Base-by-base conservation (phyloP, 2,888 invertebrate species). In the Phengaris alcon region DNA sequence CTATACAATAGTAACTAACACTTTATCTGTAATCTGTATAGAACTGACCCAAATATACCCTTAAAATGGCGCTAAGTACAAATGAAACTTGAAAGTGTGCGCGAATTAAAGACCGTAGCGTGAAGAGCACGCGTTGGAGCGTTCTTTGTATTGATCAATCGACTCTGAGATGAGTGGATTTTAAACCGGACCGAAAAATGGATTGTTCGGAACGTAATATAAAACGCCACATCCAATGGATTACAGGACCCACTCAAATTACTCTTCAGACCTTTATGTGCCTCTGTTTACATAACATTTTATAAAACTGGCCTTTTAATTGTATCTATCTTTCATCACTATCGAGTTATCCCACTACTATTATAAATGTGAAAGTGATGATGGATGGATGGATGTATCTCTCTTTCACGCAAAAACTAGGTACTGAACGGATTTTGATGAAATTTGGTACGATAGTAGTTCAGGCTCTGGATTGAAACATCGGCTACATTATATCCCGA, bases 141-240 rank as follows among this genome's bases (percentile, higher is more conserved):
- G 52, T 52, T 52, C 52, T 52, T 64, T 35, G 35, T 64, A 64
- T 64, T 44, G 64, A 64, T 64, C 35, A 64, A 64, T 64, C 64
- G 64, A 64, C 64, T 44, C 35, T 10, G 64, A 52, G 52, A 64
- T 6, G 64, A 44, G 64, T 13, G 35, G 64, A 64, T 64, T 64
- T 64, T 64, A 64, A 12, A 44, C 35, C 64, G 64, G 44, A 64
- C 44, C 64, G 59, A 64, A 64, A 64, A 64, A 64, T 64, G 64
- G 64, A 64, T 35, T 12, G 12, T 52, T 44, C 35, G 22, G 22
- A 64, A 64, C 35, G 35, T 35, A 64, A 35, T 59, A 59, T 59
- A 10, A 59, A 64, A 64, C 64, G 64, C 64, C 35, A 64, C 35
- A 44, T 64, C 44, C 44, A 44, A 12, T 64, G 35, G 59, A 64